Conservation (phyloP, 2,797 vertebrate species). For the Acrossocheilus fasciatus region DNA sequence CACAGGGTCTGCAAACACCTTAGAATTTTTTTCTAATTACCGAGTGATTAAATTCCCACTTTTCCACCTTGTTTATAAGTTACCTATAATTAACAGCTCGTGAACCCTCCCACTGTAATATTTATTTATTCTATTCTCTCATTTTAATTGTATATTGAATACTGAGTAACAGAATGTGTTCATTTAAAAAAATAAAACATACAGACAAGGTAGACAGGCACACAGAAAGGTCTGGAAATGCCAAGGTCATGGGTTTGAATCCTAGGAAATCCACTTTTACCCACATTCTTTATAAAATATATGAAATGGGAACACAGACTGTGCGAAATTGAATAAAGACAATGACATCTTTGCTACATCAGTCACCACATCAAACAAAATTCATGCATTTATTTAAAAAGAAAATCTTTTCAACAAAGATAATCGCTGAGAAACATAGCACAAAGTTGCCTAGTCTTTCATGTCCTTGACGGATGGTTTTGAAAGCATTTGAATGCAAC, state of each 20-base stretch:
- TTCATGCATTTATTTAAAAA: slow-evolving; percentile 18
- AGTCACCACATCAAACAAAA: neutral
- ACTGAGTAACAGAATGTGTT: neutral
- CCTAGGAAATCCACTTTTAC: slow-evolving; percentile 6
- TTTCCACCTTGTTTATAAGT: slow-evolving; percentile 68
- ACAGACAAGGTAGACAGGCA: neutral
- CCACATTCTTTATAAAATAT: slow-evolving; percentile 20
- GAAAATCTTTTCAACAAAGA: slow-evolving; percentile 14
- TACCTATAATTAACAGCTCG: slow-evolving; percentile 69
- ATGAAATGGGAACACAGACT: neutral
- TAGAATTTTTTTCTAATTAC: slow-evolving; percentile 70
- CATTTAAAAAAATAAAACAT: neutral
- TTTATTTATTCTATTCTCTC: slow-evolving; percentile 5
- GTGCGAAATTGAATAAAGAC: slow-evolving; percentile 19
- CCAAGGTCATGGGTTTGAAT: slow-evolving; percentile 30
- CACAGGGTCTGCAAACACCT: slow-evolving; percentile 67
- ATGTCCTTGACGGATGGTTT: slow-evolving; percentile 31
- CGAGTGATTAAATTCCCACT: slow-evolving; percentile 72
- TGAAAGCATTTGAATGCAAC: slow-evolving; percentile 29
- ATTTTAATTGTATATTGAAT: slow-evolving; percentile 16
- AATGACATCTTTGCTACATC: slow-evolving; percentile 18
- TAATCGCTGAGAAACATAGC: slow-evolving; percentile 13
- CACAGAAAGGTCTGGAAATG: slow-evolving; percentile 12
- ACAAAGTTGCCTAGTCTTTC: slow-evolving; percentile 21
- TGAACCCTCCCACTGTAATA: slow-evolving; percentile 50